Conservation (phyloP, 2,113 vertebrate species). For the Cyanoliseus patagonus region DNA sequence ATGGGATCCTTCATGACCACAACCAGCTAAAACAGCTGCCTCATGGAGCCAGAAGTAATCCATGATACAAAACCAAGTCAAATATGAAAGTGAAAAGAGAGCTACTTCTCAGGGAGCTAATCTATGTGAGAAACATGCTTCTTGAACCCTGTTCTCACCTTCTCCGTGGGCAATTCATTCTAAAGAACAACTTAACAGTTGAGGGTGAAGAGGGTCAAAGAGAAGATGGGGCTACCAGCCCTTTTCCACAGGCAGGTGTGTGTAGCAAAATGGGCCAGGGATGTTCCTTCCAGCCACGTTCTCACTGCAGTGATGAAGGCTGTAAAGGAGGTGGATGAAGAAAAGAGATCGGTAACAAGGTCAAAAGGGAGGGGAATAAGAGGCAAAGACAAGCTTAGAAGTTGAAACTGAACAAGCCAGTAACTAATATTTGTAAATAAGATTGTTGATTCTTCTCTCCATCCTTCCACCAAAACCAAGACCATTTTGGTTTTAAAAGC, state of each 20-base stretch:
- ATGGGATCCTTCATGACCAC: not conserved
- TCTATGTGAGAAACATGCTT: not conserved
- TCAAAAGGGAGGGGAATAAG: not conserved
- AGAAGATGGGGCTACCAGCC: not conserved
- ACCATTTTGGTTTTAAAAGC: not conserved
- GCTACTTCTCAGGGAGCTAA: not conserved
- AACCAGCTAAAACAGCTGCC: not conserved
- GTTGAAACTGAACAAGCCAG: not conserved
- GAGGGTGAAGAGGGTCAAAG: not conserved
- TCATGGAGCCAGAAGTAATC: not conserved
- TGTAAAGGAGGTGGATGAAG: not conserved
- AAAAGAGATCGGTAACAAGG: not conserved
- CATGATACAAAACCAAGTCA: not conserved
- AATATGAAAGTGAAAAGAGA: not conserved
- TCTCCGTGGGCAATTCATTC: not conserved
- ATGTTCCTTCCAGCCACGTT: not conserved
- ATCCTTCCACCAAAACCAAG: not conserved
- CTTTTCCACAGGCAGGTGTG: not conserved
- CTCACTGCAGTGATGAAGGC: not conserved
- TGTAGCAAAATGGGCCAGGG: not conserved
- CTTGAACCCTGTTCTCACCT: not conserved
- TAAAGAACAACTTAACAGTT: not conserved
- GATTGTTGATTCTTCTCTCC: not conserved
- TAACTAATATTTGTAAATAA: not conserved
- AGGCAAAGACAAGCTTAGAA: not conserved